These are phyloP conservation scores for Nebria salina DNA, from an alignment of 2,888 invertebrate species.

Conservation along the genomic window DNA sequence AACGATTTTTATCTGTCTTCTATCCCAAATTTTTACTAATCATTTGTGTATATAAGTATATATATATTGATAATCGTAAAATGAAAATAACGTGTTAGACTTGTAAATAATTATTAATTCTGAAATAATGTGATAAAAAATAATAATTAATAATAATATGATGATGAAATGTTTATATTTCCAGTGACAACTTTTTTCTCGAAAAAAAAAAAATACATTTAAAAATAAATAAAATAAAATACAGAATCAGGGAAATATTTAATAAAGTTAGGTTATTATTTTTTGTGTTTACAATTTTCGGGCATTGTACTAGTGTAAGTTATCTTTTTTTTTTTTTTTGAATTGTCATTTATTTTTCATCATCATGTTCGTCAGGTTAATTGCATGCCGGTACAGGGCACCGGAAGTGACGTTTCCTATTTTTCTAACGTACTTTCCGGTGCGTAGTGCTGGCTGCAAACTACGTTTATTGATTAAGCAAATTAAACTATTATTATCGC, in stretches of 20 bases:
- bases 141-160: constrained; percentile 49
- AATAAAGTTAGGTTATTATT: constrained; percentile 30
- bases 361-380: not conserved
- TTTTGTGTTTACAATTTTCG: constrained; percentile 6
- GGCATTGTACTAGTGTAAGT: constrained; percentile 16
- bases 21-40: constrained; percentile 13
- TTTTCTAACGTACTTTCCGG: not conserved
- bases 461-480: not conserved
- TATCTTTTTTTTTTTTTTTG: constrained; percentile 12
- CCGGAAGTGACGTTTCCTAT: not conserved
- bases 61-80: constrained; percentile 23
- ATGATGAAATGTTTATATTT: constrained; percentile 50
- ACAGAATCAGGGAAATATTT: constrained; percentile 46
- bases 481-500: constrained; percentile 8
- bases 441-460: not conserved
- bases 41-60: constrained; percentile 44
- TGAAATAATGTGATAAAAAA: constrained; percentile 50
- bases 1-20: constrained; percentile 9
- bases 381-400: not conserved
- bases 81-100: constrained; percentile 47
- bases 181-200: constrained; percentile 50
- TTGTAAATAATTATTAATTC: constrained; percentile 51
- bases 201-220: constrained; percentile 35
- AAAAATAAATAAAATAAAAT: constrained; percentile 16
- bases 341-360: not conserved